Evolutionary conservation across 1,140 invertebrate genomes (phyloP).

Genomic region (Drosophila neocordata): DNA sequence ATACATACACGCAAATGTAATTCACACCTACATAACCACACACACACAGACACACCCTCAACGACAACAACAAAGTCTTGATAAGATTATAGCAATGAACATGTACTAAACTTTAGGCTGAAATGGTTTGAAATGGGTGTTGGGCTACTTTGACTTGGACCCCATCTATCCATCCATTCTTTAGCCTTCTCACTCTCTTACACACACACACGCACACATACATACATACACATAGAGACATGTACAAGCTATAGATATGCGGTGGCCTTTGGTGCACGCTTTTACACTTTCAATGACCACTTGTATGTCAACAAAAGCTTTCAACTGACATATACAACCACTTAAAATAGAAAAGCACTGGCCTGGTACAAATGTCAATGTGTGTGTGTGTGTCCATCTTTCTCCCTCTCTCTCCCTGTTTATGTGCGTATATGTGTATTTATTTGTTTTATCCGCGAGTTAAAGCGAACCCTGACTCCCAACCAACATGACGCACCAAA

Average conservation of each 20-base stretch:
- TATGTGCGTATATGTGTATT: conserved; percentile 23
- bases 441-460: conserved; percentile 67
- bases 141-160: conserved; percentile 37
- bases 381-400: conserved; percentile 4
- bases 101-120: conserved; percentile 26
- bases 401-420: too few relatives aligned
- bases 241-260: conserved; percentile 11
- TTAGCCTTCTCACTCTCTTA: not conserved
- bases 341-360: conserved; percentile 73
- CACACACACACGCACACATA: not conserved
- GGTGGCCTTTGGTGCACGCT: conserved; percentile 43
- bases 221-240: conserved; percentile 25
- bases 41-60: not conserved
- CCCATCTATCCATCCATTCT: not conserved
- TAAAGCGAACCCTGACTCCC: conserved; percentile 54
- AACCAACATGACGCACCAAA: conserved; percentile 46
- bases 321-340: conserved; percentile 79
- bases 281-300: conserved; percentile 79
- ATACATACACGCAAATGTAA: conserved; percentile 11
- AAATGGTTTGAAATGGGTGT: not conserved
- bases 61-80: conserved; percentile 6
- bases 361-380: conserved; percentile 23
- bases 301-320: conserved; percentile 79
- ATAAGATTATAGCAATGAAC: conserved; percentile 51
- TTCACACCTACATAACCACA: conserved; percentile 2